These are phyloP conservation scores for Onychomys arenicola DNA, from an alignment of 2,797 vertebrate species.

Conservation along the genomic window DNA sequence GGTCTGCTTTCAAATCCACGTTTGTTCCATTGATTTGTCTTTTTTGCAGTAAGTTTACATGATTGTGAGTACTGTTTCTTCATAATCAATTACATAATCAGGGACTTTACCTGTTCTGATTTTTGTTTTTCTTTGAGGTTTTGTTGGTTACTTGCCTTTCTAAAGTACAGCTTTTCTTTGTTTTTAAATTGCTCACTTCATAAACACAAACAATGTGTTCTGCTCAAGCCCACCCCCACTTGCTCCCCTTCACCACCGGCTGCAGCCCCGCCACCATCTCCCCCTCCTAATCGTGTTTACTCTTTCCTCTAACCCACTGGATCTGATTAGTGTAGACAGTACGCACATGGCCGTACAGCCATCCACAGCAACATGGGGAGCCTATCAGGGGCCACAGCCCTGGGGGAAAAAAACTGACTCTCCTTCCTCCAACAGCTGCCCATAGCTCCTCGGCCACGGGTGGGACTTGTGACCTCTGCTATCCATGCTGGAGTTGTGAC, in stretches of 20 bases:
- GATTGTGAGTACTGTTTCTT: neutral
- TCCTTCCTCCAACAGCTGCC: neutral
- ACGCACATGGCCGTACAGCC: neutral
- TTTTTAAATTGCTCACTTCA: neutral
- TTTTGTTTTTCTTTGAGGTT: constrained; percentile 6
- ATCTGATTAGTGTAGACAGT: neutral
- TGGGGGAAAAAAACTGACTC: neutral
- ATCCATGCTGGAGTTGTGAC: too few species aligned
- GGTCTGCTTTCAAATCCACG: neutral
- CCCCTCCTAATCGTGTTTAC: neutral
- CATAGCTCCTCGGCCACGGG: neutral
- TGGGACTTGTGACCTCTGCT: neutral
- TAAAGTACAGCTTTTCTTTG: neutral
- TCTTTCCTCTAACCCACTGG: neutral
- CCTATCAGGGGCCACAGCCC: neutral
- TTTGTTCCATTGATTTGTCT: neutral
- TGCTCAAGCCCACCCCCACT: neutral
- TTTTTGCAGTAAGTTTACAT: neutral
- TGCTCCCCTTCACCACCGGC: neutral
- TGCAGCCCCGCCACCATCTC: neutral
- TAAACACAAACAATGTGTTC: neutral
- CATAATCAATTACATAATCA: neutral
- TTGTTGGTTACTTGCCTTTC: neutral
- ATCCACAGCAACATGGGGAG: neutral
- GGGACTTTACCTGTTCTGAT: neutral